Evolutionary conservation across 2,888 invertebrate species (phyloP).

Genomic region (Dendrolimus pini): DNA sequence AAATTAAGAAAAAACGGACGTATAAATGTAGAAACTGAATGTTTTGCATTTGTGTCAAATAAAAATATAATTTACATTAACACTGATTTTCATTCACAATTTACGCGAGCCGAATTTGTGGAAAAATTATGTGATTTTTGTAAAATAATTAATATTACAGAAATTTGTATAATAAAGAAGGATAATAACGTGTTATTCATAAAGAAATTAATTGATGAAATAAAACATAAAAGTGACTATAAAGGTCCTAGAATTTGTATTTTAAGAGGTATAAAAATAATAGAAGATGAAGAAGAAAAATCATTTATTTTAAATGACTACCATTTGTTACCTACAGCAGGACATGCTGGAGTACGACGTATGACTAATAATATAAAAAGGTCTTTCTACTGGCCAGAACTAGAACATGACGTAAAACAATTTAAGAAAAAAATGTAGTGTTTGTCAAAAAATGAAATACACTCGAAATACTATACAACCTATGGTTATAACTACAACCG

Average conservation of each 20-base stretch:
- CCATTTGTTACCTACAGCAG: constrained; percentile 3
- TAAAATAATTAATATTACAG: not conserved
- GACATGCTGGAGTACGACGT: constrained; percentile 12
- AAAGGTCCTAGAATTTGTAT: too few species aligned
- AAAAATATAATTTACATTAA: not conserved
- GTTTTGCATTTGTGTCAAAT: constrained; percentile 1
- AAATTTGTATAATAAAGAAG: too few species aligned
- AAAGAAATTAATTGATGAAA: too few species aligned
- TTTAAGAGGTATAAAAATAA: too few species aligned
- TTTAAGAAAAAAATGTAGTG: constrained; percentile 11
- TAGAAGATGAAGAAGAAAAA: too few species aligned
- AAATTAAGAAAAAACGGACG: not conserved
- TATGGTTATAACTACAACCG: constrained; percentile 15
- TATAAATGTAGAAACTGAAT: not conserved
- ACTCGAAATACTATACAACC: constrained; percentile 7
- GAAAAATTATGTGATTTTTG: constrained; percentile 1
- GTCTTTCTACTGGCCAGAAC: constrained; percentile 13
- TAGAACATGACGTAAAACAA: constrained; percentile 10
- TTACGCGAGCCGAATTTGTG: constrained; percentile 3
- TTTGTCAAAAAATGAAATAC: constrained; percentile 14
- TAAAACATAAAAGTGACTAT: too few species aligned
- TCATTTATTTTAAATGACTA: too few species aligned
- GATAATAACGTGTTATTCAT: too few species aligned
- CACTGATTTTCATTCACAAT: not conserved
- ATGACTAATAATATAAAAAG: constrained; percentile 18